A percentile compares a stretch with the other conserved stretches of the same genome.
Conservation (phyloP, 1,140 invertebrate species). For the Holcopasites calliopsidis region DNA sequence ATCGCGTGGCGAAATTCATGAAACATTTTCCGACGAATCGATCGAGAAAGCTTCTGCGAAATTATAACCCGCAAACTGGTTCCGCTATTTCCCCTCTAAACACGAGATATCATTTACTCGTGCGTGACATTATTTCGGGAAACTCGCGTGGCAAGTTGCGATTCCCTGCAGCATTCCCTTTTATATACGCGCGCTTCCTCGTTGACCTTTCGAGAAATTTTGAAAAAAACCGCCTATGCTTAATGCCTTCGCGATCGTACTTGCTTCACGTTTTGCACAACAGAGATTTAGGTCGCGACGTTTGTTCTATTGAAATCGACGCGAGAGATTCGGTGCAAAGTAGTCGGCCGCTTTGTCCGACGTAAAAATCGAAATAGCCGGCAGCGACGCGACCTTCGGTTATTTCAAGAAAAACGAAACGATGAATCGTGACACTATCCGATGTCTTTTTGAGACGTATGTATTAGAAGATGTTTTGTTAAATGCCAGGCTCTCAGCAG, state of each 20-base stretch:
- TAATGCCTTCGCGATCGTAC: no score
- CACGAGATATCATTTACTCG: constrained; percentile 22
- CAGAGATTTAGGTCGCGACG: background rate
- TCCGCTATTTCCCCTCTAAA: background rate
- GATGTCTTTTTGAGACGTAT: no score
- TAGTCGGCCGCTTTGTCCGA: background rate
- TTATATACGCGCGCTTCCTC: no score
- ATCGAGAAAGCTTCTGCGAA: no score
- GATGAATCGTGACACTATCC: background rate
- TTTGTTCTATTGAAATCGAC: background rate
- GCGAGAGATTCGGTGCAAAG: background rate
- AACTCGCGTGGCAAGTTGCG: background rate
- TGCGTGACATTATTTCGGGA: constrained; percentile 22
- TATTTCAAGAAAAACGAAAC: background rate
- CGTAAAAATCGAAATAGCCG: background rate
- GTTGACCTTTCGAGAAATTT: no score
- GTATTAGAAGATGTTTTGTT: no score
- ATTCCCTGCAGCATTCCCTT: no score
- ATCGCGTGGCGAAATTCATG: no score
- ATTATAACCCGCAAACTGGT: background rate
- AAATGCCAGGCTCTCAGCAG: no score
- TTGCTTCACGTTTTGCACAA: no score
- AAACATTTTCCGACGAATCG: no score
- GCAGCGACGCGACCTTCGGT: background rate
- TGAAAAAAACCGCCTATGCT: no score